Base-by-base conservation (phyloP, 2,888 invertebrate genomes). In the Microdon myrmicae region DNA sequence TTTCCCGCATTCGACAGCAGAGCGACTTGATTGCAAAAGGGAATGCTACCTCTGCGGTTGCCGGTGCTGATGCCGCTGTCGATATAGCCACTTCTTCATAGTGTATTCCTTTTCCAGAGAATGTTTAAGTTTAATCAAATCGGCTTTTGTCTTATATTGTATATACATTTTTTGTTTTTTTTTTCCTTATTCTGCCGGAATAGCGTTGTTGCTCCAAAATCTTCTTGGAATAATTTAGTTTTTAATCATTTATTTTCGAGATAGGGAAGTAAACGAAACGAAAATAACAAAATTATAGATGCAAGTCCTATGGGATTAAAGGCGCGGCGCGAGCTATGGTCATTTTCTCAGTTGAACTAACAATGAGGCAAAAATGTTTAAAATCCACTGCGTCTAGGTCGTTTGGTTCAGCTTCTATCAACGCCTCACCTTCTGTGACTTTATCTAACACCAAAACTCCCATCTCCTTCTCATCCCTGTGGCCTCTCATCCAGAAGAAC, bases 221-320 rank as follows among this genome's bases (percentile, higher is more conserved):
- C 10, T 45, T 17, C 44, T 44, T 22, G 10, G 43, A 53, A 58
- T 51, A 58, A 64, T 56, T 56, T 51, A 51, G 56, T 64, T 58
- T 51, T 64, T 64, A 58, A 64, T 58, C 43, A 64, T 58, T 61
- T 55, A 41, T 47, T 51, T 39, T 12, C 25, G 26, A 37, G 38
- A 54, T 41, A 54, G 43, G 48, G 17, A 35, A 47, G 41, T 41
- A 37, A 35, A 37, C 16, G n/a, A 34, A 28, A 19, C 13, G 41
- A 47, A 45, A 64, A 51, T 41, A 58, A 41, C 51, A 34, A 58
- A 58, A 64, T 64, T 58, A 64, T 47, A 58, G 54, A 41, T 43
- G 29, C 39, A 64, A 48, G 26, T 58, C 64, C 58, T 53, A 12
- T 7, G 64, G 53, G 64, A 64, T 47, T 53, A 43, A n/a, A n/a